phyloP scores from a whole-genome alignment of 2,113 vertebrate species.

The Prietella phreatophila region DNA sequence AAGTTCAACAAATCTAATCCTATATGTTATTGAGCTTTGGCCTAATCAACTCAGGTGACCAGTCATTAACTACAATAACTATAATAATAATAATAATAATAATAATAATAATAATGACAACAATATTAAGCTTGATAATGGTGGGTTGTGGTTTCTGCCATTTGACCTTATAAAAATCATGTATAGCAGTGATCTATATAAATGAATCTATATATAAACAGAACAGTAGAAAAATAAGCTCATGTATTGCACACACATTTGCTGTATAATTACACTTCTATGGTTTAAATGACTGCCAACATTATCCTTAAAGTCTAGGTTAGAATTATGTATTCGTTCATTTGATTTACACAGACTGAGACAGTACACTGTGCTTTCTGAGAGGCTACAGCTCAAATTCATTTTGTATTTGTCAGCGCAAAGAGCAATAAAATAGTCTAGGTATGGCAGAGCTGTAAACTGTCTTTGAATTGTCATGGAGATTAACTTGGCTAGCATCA shows the following conservation, averaged over 20 bases:
- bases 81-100: background rate
- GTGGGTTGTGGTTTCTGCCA: background rate
- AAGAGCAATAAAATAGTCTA: background rate
- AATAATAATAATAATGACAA: no score
- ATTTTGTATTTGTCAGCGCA: constrained; percentile 10
- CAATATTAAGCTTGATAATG: background rate
- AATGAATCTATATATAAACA: background rate
- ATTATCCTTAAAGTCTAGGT: background rate
- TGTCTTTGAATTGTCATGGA: background rate
- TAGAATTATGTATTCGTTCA: background rate
- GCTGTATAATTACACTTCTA: background rate
- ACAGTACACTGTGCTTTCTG: background rate
- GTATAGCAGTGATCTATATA: background rate
- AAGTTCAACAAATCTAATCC: background rate
- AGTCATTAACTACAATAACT: background rate
- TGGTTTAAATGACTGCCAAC: background rate
- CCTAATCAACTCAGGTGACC: background rate
- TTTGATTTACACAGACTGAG: background rate
- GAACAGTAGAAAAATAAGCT: background rate
- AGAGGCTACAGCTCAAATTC: background rate
- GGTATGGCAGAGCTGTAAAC: background rate
- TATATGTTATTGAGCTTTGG: background rate
- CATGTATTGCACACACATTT: background rate
- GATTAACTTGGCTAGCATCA: constrained; percentile 2
- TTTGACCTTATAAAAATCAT: background rate